Base-by-base conservation (phyloP, 2,113 vertebrate genomes). In the Leucopsar rothschildi region DNA sequence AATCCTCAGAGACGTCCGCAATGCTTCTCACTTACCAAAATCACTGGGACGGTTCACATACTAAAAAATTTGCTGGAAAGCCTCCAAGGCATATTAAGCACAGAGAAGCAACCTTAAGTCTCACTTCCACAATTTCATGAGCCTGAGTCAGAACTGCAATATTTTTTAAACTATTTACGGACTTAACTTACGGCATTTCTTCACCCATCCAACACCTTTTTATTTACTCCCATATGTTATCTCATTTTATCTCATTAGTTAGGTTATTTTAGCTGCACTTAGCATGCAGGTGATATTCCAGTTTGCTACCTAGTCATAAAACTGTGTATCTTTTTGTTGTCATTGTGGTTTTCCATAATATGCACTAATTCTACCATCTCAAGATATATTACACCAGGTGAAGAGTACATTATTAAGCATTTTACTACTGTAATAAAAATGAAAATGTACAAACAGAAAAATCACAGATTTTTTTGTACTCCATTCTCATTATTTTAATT, bases 211-310 rank as follows among this genome's bases (percentile, higher is more conserved):
- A 83, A 92, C 82, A 88, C 57, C 71, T 93, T 93, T 94, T 82
- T 90, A 94, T 97, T 97, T 97, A 94, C 49, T 97, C 66, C 81
- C 72, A 72, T 94, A 76, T 68, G 40, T 91, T 94, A 96, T 85
- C 81, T 69, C 70, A 87, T 90, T 85, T 96, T 97, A 97, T 97
- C 94, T 97, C 95, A 97, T 97, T 96, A 93, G 85, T 86, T 96
- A 82, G 12, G 3, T 92, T 96, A 95, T 95, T 97, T 96, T 93
- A 96, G 82, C 81, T 93, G 83, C 95, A 83, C 27, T 94, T 97
- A 82, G 22, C 40, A 61, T 91, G 69, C 69, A 93, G 83, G 78
- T 95, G 76, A 97, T 73, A 52, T 37, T 90, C 82, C 82, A 96
- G 76, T 92, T 96, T 40, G 76, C 92, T 96, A 97, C 80, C 57